Percentiles rank a stretch among this genome's conserved stretches.
Evolutionary conservation across 1,140 invertebrate species (phyloP).

Genomic region (Radopholus similis): DNA sequence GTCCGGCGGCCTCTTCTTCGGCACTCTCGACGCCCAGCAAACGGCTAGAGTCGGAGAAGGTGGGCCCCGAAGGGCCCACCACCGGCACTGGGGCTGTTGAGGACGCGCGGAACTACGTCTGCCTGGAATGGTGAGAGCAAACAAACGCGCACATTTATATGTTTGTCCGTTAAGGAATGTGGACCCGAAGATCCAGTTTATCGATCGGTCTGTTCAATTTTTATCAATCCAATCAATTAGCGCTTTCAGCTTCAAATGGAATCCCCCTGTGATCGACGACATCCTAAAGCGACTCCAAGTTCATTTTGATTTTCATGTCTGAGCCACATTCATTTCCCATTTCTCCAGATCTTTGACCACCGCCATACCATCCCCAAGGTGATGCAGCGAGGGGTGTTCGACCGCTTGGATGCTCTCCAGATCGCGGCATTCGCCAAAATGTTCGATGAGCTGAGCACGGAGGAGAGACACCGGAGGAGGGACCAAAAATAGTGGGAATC

Average conservation of each 20-base stretch:
- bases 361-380: conserved; percentile 97
- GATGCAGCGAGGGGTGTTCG: conserved; percentile 94
- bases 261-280: conserved; percentile 53
- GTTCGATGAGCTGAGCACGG: not conserved
- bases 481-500: too few relatives aligned
- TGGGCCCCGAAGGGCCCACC: not conserved
- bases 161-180: conserved; percentile 94
- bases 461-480: too few relatives aligned
- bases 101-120: not conserved
- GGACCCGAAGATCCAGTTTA: conserved; percentile 82
- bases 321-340: conserved; percentile 66
- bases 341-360: conserved; percentile 94
- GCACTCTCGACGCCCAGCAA: not conserved
- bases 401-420: conserved; percentile 81
- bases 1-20: not conserved
- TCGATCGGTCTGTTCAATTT: not conserved
- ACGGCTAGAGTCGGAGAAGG: not conserved
- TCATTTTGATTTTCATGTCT: conserved; percentile 8
- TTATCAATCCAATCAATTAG: conserved; percentile 57
- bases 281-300: conserved; percentile 50
- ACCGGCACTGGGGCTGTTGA: too few relatives aligned
- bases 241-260: conserved; percentile 53
- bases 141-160: conserved; percentile 79
- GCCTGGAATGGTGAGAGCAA: conserved; percentile 15
- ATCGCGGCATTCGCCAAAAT: conserved; percentile 53